Evolutionary conservation across 1,140 invertebrate genomes (phyloP).

Genomic region (Brachionus asplanchnoidis): DNA sequence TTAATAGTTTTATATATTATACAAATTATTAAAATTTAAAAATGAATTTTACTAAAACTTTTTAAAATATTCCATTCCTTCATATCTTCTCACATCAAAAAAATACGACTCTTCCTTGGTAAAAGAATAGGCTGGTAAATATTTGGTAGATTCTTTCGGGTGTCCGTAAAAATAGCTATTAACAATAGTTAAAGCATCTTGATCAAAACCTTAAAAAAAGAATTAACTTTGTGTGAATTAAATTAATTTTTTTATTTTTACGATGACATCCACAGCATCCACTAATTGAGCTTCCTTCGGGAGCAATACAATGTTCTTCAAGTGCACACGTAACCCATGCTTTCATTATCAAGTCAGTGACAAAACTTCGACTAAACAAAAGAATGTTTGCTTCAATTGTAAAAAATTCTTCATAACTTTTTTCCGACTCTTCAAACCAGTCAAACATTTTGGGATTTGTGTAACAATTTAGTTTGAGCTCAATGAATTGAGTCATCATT

Average conservation of each 20-base stretch:
- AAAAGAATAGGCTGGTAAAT: constrained; percentile 22
- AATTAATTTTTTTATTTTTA: background rate
- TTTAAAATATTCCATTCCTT: constrained; percentile 37
- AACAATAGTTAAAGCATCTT: constrained; percentile 22
- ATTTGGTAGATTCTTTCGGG: background rate
- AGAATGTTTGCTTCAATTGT: constrained; percentile 33
- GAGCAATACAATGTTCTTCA: constrained; percentile 25
- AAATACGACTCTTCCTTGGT: constrained; percentile 28
- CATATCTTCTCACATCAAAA: constrained; percentile 23
- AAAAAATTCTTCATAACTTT: constrained; percentile 9
- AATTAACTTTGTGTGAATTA: background rate
- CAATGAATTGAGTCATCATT: constrained; percentile 35
- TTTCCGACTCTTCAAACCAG: background rate
- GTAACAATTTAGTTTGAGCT: constrained; percentile 10
- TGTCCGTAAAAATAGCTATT: constrained; percentile 36
- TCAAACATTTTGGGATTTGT: background rate
- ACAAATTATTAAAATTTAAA: too few species aligned
- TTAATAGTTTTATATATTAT: too few species aligned
- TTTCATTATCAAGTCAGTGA: constrained; percentile 28
- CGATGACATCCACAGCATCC: constrained; percentile 41
- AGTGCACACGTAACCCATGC: constrained; percentile 39
- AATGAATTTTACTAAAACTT: background rate
- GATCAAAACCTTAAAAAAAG: constrained; percentile 17
- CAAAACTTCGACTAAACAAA: background rate
- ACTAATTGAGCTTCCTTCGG: background rate